A percentile compares a stretch with the other conserved stretches of the same genome.
These are phyloP conservation scores for Natator depressus DNA, from an alignment of 2,113 vertebrate genomes.

Conservation along the genomic window DNA sequence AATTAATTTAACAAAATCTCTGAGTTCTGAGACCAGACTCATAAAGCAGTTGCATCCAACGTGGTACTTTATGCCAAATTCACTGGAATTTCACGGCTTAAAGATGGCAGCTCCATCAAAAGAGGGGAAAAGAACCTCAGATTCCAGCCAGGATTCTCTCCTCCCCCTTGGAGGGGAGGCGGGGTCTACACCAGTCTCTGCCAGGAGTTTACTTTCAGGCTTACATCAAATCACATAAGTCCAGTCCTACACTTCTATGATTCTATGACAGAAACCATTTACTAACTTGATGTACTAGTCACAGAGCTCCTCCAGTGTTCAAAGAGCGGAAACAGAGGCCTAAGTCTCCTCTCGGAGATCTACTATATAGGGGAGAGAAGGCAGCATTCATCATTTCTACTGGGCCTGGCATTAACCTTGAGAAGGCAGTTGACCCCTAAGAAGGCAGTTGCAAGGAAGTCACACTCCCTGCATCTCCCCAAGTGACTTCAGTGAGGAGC, in stretches of 20 bases:
- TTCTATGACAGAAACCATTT: neutral
- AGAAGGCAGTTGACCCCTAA: neutral
- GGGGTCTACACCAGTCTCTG: neutral
- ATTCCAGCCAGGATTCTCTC: neutral
- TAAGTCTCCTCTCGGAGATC: neutral
- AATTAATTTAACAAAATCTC: neutral
- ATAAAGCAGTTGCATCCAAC: neutral
- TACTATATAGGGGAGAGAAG: neutral
- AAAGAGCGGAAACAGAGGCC: neutral
- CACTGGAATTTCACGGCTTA: neutral
- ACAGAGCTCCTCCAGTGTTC: neutral
- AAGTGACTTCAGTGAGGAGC: neutral
- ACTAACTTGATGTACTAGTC: neutral
- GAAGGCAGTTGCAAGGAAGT: neutral
- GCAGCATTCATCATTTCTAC: neutral
- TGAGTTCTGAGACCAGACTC: neutral
- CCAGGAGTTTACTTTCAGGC: neutral
- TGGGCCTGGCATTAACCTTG: neutral
- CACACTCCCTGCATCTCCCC: neutral
- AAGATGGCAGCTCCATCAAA: neutral
- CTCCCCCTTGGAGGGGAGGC: neutral
- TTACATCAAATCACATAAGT: neutral
- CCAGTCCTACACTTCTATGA: too few relatives aligned
- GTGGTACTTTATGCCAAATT: neutral
- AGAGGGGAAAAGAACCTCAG: neutral